Evolutionary conservation across 2,113 vertebrate species (phyloP), one percentile per base, ranked within the genome.

Genomic region (Numida meleagris): DNA sequence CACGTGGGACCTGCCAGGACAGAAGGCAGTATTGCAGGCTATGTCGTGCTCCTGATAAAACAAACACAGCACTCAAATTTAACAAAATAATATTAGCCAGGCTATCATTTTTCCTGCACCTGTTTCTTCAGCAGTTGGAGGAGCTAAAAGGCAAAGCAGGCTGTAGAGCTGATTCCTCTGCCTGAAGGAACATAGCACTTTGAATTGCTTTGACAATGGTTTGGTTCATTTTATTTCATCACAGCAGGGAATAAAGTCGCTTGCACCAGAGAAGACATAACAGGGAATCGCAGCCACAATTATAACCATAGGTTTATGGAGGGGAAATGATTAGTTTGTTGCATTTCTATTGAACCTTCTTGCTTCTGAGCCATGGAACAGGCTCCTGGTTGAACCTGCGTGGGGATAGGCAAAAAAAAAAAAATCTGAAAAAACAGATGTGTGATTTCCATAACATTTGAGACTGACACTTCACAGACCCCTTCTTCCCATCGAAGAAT

Each of bases 201-300:
- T 91, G 79, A 94, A 91, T 86, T 91, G 51, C 77, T 95, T 89
- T 67, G 65, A 84, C 82, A 81, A 48, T 81, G 46, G 50, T 48
- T 90, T 74, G 20, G 46, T 91, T 94, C 19, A 17, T 70, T 94
- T 95, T 91, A 62, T 91, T 94, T 94, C 72, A 91, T 86, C 87
- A n/a, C 87, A 83, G 45, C 46, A 57, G 75, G 84, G 55, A 95
- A 81, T 77, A 83, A 94, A 93, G 75, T 77, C 67, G 34, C 73
- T 82, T 63, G 68, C 76, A 88, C 55, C 61, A 90, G 57, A 48
- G 51, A 94, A 93, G 57, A 77, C 31, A 67, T 51, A 83, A 71
- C 51, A 75, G 15, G 2, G 33, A 89, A 88, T 87, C 79, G 89
- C 42, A 91, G 65, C 29, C 38, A 14, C 43, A 59, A 82, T 91